Percentiles rank a stretch among this genome's conserved stretches.
Conservation (phyloP, 2,888 invertebrate species). For the Atrina japonica region DNA sequence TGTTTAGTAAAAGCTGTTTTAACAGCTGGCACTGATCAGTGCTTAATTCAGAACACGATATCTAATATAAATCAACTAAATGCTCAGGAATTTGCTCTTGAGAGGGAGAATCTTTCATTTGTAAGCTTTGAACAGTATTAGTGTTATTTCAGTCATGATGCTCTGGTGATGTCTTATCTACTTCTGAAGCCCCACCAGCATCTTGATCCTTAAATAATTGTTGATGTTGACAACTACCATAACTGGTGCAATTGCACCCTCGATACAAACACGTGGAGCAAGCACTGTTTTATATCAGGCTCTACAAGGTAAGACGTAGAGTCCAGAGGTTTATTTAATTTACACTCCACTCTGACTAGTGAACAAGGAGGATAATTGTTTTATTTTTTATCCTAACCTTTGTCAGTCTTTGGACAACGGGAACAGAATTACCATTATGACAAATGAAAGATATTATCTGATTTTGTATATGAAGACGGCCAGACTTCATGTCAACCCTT, state of each 20-base stretch:
- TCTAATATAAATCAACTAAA: conserved; percentile 10
- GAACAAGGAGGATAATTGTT: too few relatives aligned
- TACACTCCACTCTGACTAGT: background rate
- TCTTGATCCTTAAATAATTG: background rate
- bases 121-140: background rate
- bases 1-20: conserved; percentile 18
- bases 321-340: conserved; percentile 2
- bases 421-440: background rate
- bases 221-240: background rate
- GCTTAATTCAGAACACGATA: conserved; percentile 3
- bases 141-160: too few relatives aligned
- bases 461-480: background rate
- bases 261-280: background rate
- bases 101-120: background rate
- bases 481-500: background rate
- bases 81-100: conserved; percentile 7
- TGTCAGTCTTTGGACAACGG: background rate
- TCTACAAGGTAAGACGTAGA: background rate
- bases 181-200: conserved; percentile 4
- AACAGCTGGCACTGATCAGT: conserved; percentile 16
- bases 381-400: too few relatives aligned
- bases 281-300: conserved; percentile 1
- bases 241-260: background rate
- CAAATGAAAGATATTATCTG: background rate
- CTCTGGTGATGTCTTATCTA: background rate